A percentile compares a stretch with the other conserved stretches of the same genome.
These are phyloP conservation scores for Threskiornis aethiopicus DNA, from an alignment of 2,797 vertebrate species.

Conservation along the genomic window DNA sequence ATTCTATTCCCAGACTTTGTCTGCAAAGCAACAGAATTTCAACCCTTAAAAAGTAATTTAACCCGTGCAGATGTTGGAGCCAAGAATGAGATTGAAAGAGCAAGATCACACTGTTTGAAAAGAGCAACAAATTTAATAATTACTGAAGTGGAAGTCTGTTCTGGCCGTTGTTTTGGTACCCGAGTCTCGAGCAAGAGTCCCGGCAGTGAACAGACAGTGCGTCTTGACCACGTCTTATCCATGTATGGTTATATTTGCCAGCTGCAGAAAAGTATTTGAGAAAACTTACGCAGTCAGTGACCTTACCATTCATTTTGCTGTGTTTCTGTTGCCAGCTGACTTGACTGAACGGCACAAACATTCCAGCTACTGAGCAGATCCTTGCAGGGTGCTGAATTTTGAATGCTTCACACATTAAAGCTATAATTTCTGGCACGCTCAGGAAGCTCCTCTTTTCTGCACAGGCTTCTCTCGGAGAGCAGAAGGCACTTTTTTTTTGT, in stretches of 20 bases:
- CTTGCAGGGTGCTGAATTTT: not conserved
- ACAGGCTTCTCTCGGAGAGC: not conserved
- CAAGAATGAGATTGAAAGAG: not conserved
- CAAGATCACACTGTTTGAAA: not conserved
- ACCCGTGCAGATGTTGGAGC: not conserved
- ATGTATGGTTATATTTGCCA: conserved; percentile 32
- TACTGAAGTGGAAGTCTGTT: not conserved
- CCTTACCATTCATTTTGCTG: conserved; percentile 8
- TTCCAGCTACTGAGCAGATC: not conserved
- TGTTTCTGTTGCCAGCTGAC: not conserved
- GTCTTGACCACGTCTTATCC: not conserved
- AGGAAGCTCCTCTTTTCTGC: not conserved
- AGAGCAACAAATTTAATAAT: not conserved
- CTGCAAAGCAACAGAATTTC: not conserved
- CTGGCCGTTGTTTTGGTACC: not conserved
- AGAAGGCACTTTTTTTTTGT: not conserved
- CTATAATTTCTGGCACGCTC: not conserved
- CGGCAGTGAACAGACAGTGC: not conserved
- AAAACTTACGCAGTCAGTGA: not conserved
- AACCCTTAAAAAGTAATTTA: not conserved
- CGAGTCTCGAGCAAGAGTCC: not conserved
- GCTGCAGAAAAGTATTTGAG: not conserved
- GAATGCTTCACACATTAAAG: not conserved
- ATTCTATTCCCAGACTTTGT: not conserved
- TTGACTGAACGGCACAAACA: not conserved